A percentile compares a stretch with the other conserved stretches of the same genome.
Conservation (phyloP, 2,797 vertebrate species). For the Psittacula derbiana region DNA sequence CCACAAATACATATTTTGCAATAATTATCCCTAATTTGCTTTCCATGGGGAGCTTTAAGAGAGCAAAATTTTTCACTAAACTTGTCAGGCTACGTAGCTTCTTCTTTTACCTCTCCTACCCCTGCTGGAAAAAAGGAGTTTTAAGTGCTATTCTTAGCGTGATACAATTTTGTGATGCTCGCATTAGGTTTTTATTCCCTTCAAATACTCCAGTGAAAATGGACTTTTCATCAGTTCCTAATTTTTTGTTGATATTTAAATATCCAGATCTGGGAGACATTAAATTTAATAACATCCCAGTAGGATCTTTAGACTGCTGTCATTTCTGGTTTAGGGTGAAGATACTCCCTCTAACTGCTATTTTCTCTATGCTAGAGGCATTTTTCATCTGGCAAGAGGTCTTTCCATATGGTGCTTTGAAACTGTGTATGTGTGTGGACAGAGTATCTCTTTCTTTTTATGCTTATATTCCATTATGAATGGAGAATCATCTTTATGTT, state of each 20-base stretch:
- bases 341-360: not conserved
- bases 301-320: not conserved
- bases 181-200: not conserved
- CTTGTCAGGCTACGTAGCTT: rapidly evolving
- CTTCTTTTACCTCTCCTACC: not conserved
- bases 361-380: not conserved
- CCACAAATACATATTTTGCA: not conserved
- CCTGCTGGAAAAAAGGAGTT: not conserved
- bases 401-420: not conserved
- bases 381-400: not conserved
- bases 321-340: not conserved
- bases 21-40: not conserved
- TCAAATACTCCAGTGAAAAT: not conserved
- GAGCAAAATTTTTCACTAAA: not conserved
- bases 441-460: not conserved
- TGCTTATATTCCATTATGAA: not conserved
- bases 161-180: not conserved
- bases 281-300: not conserved
- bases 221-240: not conserved
- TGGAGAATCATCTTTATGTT: not conserved
- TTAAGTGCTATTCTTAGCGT: not conserved
- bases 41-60: not conserved
- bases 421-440: not conserved
- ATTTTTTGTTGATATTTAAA: not conserved
- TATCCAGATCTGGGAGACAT: not conserved